Conservation (phyloP, 2,888 invertebrate genomes). For the Copidosoma aretas region DNA sequence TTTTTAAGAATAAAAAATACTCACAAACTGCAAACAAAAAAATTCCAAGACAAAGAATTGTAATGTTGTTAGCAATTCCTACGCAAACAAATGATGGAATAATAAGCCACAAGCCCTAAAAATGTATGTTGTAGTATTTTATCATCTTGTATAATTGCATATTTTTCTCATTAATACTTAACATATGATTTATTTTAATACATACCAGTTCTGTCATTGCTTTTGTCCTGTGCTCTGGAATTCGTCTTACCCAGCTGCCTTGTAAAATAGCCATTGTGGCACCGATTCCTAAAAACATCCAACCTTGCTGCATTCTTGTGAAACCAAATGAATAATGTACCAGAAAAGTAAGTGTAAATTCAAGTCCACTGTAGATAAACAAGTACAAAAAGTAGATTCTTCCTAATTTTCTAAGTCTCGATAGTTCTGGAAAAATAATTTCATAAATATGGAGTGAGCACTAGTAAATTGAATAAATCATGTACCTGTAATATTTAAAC, state of each 20-base stretch:
- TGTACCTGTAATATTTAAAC: constrained; percentile 57
- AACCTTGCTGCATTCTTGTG: constrained; percentile 95
- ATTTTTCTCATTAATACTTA: neutral
- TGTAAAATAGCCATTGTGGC: constrained; percentile 89
- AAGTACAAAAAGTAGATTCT: constrained; percentile 87
- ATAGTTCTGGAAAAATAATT: constrained; percentile 66
- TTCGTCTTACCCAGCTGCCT: constrained; percentile 84
- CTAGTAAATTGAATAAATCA: constrained; percentile 46
- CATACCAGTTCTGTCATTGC: constrained; percentile 71
- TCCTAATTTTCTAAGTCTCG: constrained; percentile 73
- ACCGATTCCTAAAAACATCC: constrained; percentile 95
- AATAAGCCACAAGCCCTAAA: constrained; percentile 78
- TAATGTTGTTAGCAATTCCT: constrained; percentile 71
- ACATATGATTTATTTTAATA: constrained; percentile 5
- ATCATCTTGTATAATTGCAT: neutral
- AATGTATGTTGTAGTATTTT: constrained; percentile 14
- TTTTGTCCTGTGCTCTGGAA: constrained; percentile 77
- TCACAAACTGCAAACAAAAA: constrained; percentile 89
- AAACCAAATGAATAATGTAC: constrained; percentile 92
- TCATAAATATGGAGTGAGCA: neutral
- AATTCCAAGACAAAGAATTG: constrained; percentile 80
- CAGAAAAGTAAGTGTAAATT: constrained; percentile 96
- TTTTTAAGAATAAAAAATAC: constrained; percentile 58
- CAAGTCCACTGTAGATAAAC: constrained; percentile 93
- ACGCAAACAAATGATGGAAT: constrained; percentile 87